These are phyloP conservation scores for Artibeus lituratus DNA, from an alignment of 2,797 vertebrate species.

Conservation along the genomic window DNA sequence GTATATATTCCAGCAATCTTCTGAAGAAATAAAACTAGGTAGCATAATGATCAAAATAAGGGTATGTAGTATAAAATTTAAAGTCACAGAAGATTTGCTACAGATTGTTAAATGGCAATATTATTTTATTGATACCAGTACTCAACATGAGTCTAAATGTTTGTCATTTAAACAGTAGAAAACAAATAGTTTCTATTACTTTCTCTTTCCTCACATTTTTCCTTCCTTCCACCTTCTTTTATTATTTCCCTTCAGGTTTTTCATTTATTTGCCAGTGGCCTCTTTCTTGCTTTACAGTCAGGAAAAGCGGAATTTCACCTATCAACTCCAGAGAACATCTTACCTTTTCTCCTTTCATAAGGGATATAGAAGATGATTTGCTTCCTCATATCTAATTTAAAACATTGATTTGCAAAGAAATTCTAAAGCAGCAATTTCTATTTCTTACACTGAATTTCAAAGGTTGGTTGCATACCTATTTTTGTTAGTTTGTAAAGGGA, in stretches of 20 bases:
- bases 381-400: background rate
- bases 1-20: background rate
- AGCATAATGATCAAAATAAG: background rate
- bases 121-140: background rate
- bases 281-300: background rate
- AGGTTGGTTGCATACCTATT: background rate
- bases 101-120: background rate
- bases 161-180: background rate
- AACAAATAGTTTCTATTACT: background rate
- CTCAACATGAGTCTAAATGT: background rate
- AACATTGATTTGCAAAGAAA: conserved; percentile 17
- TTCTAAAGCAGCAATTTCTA: background rate
- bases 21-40: background rate
- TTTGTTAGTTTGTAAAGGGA: conserved; percentile 54
- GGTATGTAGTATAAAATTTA: background rate
- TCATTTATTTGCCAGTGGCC: background rate
- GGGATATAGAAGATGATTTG: background rate
- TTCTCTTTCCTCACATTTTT: background rate
- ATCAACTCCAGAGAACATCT: background rate
- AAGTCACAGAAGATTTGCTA: background rate
- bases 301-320: background rate
- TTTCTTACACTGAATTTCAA: conserved; percentile 1
- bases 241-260: background rate
- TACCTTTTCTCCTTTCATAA: background rate
- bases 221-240: background rate